These are phyloP conservation scores for Onychomys leucogaster DNA, from an alignment of 2,797 vertebrate genomes.

Conservation along the genomic window DNA sequence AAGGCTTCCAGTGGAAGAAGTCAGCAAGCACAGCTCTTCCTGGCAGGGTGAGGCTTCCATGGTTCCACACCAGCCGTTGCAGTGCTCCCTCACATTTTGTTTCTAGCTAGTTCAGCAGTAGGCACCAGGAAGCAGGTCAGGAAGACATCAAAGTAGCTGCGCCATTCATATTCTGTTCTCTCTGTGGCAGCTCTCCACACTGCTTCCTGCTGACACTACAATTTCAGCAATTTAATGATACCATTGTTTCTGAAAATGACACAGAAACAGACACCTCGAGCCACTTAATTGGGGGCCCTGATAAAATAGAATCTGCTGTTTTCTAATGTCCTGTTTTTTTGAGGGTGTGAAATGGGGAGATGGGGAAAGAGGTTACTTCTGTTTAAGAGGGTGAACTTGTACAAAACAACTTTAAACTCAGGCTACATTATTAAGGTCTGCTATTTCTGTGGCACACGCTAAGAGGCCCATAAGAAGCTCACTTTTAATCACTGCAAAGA, in stretches of 20 bases:
- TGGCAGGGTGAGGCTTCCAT: not conserved
- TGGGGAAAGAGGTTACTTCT: slow-evolving; percentile 56
- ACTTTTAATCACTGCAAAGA: not conserved
- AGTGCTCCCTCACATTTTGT: not conserved
- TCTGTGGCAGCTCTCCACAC: slow-evolving; percentile 80
- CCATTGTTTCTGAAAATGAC: slow-evolving; percentile 86
- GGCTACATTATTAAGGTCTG: slow-evolving; percentile 75
- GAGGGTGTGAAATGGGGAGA: not conserved
- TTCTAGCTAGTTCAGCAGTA: slow-evolving; percentile 72
- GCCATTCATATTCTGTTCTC: slow-evolving; percentile 62
- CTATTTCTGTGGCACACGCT: slow-evolving; percentile 20
- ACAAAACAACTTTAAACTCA: slow-evolving; percentile 50
- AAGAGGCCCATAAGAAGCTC: slow-evolving; percentile 16
- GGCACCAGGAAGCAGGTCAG: slow-evolving; percentile 49
- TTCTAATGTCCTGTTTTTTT: slow-evolving; percentile 70
- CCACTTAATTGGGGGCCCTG: slow-evolving; percentile 83
- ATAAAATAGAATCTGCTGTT: slow-evolving; percentile 74
- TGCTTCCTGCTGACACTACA: slow-evolving; percentile 85
- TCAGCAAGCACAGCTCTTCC: not conserved
- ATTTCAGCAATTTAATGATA: slow-evolving; percentile 85
- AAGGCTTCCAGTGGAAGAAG: not conserved
- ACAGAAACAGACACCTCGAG: slow-evolving; percentile 78
- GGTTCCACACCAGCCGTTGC: not conserved
- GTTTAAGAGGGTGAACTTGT: slow-evolving; percentile 67
- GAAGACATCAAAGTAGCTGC: slow-evolving; percentile 68